These are phyloP conservation scores for Avahi laniger DNA, from an alignment of 2,797 vertebrate species.

Conservation along the genomic window DNA sequence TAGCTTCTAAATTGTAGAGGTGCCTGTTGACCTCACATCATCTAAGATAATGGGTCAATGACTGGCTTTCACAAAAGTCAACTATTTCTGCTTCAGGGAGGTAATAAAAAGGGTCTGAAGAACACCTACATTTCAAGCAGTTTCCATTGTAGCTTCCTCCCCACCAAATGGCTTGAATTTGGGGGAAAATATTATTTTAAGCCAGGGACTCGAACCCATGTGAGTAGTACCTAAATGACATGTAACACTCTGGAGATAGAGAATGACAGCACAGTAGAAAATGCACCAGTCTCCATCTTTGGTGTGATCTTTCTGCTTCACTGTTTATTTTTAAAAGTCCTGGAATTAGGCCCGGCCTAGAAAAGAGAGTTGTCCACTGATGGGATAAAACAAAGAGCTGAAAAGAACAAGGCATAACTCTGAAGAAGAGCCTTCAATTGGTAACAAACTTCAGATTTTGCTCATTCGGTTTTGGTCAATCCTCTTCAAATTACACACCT, in stretches of 20 bases:
- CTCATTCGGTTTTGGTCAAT: neutral
- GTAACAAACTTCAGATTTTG: slow-evolving; percentile 26
- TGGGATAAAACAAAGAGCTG: neutral
- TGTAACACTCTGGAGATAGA: neutral
- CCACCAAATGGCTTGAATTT: neutral
- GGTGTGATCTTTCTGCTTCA: neutral
- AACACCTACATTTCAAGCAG: neutral
- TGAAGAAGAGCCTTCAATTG: slow-evolving; percentile 12
- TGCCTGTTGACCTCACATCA: neutral
- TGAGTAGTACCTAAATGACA: neutral
- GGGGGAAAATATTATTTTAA: neutral
- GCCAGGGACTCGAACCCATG: neutral
- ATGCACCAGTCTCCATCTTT: neutral
- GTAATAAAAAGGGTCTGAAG: neutral
- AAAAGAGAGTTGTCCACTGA: neutral
- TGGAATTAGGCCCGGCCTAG: neutral
- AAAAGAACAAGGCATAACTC: neutral
- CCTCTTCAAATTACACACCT: neutral
- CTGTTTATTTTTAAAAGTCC: neutral
- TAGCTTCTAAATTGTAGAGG: neutral
- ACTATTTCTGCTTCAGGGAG: neutral
- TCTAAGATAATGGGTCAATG: neutral
- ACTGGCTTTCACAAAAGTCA: neutral
- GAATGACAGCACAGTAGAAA: neutral
- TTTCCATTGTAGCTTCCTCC: neutral